Evolutionary conservation across 2,888 invertebrate genomes (phyloP).

Genomic region (Agrotis exclamationis): DNA sequence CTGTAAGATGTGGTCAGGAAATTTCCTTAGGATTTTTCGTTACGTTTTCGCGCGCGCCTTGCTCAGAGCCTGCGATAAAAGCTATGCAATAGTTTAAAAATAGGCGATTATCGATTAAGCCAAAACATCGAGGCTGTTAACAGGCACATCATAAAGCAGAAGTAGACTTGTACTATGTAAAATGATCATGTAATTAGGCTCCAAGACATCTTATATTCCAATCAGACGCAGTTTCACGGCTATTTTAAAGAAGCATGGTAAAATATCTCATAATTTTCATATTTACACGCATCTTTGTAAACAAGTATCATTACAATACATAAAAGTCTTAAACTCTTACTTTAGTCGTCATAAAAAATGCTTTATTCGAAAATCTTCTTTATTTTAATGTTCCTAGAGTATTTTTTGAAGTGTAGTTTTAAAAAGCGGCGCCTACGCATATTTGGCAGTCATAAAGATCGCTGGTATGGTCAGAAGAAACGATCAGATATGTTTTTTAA

Average conservation of each 20-base stretch:
- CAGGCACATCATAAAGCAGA: conserved; percentile 5
- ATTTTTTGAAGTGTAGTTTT: neutral
- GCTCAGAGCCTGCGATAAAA: no score
- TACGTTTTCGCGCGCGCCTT: no score
- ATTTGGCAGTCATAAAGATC: conserved; percentile 35
- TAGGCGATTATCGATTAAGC: no score
- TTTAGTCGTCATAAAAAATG: conserved; percentile 22
- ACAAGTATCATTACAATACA: conserved; percentile 58
- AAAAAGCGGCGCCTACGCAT: conserved; percentile 47
- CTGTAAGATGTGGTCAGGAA: no score
- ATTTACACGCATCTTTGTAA: conserved; percentile 44
- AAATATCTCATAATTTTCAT: conserved; percentile 31
- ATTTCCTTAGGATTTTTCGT: no score
- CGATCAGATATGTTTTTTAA: conserved; percentile 30
- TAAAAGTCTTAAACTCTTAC: conserved; percentile 44
- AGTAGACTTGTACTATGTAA: neutral
- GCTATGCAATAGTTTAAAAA: no score
- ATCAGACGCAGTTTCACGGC: neutral
- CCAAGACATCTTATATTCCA: conserved; percentile 16
- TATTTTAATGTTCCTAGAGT: neutral
- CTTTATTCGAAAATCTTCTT: conserved; percentile 15
- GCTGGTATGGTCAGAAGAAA: conserved; percentile 55
- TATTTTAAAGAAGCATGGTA: conserved; percentile 9
- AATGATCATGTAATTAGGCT: conserved; percentile 20
- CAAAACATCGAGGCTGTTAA: neutral